A percentile compares a stretch with the other conserved stretches of the same genome.
These are phyloP conservation scores for Ochropleura leucogaster DNA, from an alignment of 2,888 invertebrate species.

Conservation along the genomic window DNA sequence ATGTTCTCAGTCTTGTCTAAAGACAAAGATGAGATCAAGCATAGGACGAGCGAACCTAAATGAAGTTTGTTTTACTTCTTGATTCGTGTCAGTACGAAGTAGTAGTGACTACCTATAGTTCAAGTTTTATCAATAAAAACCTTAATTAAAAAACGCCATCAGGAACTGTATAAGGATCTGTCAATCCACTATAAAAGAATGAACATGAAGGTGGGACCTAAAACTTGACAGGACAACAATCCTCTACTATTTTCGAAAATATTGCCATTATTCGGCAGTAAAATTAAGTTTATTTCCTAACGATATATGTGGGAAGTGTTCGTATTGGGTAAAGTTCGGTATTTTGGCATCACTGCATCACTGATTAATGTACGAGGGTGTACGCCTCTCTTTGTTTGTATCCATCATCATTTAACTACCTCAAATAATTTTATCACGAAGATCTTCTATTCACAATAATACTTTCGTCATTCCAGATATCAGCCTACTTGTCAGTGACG, in stretches of 20 bases:
- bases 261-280: background rate
- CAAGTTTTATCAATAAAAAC: background rate
- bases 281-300: background rate
- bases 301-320: background rate
- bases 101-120: no score
- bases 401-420: background rate
- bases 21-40: no score
- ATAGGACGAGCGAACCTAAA: no score
- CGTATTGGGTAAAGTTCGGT: background rate
- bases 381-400: background rate
- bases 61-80: no score
- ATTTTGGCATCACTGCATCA: background rate
- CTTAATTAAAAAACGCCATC: background rate
- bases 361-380: background rate
- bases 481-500: conserved; percentile 95
- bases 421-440: background rate
- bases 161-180: background rate
- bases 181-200: background rate
- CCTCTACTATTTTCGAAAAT: background rate
- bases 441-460: background rate
- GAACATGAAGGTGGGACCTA: background rate
- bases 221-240: background rate
- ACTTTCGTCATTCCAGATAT: conserved; percentile 91
- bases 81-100: no score
- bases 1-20: no score